Base-by-base conservation (phyloP, 2,113 vertebrate genomes). In the Myotis lucifugus region DNA sequence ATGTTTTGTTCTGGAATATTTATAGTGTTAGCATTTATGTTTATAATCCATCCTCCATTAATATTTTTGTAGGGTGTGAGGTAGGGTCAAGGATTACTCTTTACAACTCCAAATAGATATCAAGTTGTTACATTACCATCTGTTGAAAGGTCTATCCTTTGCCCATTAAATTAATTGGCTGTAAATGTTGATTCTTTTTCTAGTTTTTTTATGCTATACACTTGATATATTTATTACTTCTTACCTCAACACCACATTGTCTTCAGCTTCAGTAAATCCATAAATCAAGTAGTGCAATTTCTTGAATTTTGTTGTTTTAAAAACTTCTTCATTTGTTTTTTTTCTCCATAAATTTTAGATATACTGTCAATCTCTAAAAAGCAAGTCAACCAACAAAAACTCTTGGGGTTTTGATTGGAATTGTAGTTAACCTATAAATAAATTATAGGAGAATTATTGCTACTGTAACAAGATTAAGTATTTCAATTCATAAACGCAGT, bases 301-400 rank as follows among this genome's bases (percentile, higher is more conserved):
- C 8, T 84, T 6, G 27, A 56, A 81, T 91, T 84, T 46, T 11
- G 8, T 59, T 19, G 25, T 54, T 95, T 72, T 34, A 56, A 73
- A 81, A 81, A 56, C 52, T n/a, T 48, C 29, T 48, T 83, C n/a
- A 15, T 25, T 4, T 5, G 37, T 27, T 56, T 50, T 85, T 82
- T 86, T 77, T 56, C 29, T 86, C 6, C 69, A 9, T 83, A 56
- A 85, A 78, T 86, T 87, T 95, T 82, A 40, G 27, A 91, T 69
- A 87, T 10, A 61, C 29, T 64, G 3, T 46, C 9, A 69, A 50
- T 25, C 78, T 85, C 11, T 95, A 29, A 83, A 40, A 70, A 77
- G 48, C 6, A 18, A 42, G 10, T 3, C 56, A 82, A n/a, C 46
- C 5, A 52, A 81, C 13, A 21, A n/a, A 77, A 40, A 19, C 0